Base-by-base conservation (phyloP, 2,888 invertebrate genomes). In the Apodemia hepburni region DNA sequence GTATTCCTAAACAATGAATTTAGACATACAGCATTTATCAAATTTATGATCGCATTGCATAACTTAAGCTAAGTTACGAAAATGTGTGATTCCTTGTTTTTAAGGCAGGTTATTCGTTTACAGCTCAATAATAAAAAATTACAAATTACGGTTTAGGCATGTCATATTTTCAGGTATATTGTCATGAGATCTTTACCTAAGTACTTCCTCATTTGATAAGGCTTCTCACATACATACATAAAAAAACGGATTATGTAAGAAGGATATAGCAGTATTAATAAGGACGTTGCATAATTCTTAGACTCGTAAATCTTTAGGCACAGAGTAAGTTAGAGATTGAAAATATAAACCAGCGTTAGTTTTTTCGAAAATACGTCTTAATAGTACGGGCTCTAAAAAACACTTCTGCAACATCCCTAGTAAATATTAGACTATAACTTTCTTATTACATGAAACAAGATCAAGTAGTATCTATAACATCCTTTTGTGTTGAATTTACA, bases 151-250 rank as follows among this genome's bases (percentile, higher is more conserved):
- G 18, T 15, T 22, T 12, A 22, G 11, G 22, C 6, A 12, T 27
- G 54, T 51, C 22, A 22, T 27, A 47, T n/a, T 47, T 6, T 3
- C 17, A 17, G 18, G 18, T 15, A 11, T 22, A 54, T 12, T 54
- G 12, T 27, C 22, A 54, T 54, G 54, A 54, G 54, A 54, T 54
- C 54, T 54, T 54, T 54, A 3, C 27, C 42, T 15, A 42, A 6
- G 42, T 15, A 42, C 15, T 15, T 42, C 5, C 6, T 42, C 1
- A 42, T 15, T 42, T 42, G 15, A 42, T 0, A 5, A 42, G 15
- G 12, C 15, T 15, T 15, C 42, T 4, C 15, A 15, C 5, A 42
- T 42, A 6, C 42, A 15, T 5, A 2, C 15, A 4, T 3, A 2
- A 38, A 3, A 12, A 38, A 38, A 15, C 11, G 4, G 12, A 38